These are phyloP conservation scores for Hippoglossus hippoglossus DNA, from an alignment of 2,797 vertebrate genomes.

Conservation along the genomic window DNA sequence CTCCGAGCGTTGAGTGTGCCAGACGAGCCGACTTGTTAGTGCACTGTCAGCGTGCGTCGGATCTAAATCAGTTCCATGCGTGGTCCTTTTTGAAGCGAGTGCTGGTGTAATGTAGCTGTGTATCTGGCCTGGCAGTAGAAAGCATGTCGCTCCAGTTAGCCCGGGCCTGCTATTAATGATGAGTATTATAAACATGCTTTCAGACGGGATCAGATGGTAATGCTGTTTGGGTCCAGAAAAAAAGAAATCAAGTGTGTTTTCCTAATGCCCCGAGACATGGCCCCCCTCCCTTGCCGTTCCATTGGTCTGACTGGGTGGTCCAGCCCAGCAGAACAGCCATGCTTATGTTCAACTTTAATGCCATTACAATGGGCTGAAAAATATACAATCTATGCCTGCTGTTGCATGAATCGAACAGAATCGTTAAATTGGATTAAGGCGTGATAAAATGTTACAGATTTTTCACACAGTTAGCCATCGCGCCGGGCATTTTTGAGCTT, in stretches of 20 bases:
- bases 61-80: slow-evolving; percentile 78
- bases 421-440: slow-evolving; percentile 81
- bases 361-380: slow-evolving; percentile 77
- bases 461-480: slow-evolving; percentile 68
- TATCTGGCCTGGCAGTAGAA: slow-evolving; percentile 71
- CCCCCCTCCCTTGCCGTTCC: slow-evolving; percentile 65
- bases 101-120: slow-evolving; percentile 55
- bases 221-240: slow-evolving; percentile 82
- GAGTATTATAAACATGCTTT: slow-evolving; percentile 85
- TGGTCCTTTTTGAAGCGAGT: slow-evolving; percentile 58
- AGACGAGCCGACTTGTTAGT: slow-evolving; percentile 74
- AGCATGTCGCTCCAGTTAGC: slow-evolving; percentile 78
- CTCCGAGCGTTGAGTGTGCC: slow-evolving; percentile 53
- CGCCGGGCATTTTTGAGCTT: slow-evolving; percentile 22
- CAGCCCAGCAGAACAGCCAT: slow-evolving; percentile 72
- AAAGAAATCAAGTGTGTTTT: slow-evolving; percentile 84
- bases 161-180: slow-evolving; percentile 84
- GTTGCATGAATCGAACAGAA: slow-evolving; percentile 64
- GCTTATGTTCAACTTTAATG: slow-evolving; percentile 83
- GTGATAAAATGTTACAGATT: slow-evolving; percentile 76
- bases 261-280: slow-evolving; percentile 82
- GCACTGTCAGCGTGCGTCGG: slow-evolving; percentile 64
- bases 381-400: slow-evolving; percentile 76
- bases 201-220: slow-evolving; percentile 85
- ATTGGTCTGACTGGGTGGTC: slow-evolving; percentile 85